Base-by-base conservation (phyloP, 2,888 invertebrate species). In the Aphidius colemani region DNA sequence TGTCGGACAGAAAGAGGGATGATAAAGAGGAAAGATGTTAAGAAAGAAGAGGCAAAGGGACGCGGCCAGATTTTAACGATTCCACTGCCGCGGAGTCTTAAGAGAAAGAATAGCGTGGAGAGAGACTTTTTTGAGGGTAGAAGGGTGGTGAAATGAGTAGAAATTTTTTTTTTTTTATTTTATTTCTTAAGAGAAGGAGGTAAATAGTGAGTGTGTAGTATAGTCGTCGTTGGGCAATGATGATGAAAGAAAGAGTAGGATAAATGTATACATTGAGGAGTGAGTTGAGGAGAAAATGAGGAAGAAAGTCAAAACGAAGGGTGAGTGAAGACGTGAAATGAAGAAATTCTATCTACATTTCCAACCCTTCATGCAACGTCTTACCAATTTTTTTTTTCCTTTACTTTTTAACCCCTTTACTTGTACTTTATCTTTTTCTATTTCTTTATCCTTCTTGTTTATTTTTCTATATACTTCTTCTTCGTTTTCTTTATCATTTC, bases 261-360 rank as follows among this genome's bases (percentile, higher is more conserved):
- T 13, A 40, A 56, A 11, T 13, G 7, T 40, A 30, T 30, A 30
- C 30, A 30, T 11, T 30, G 58, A 30, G 7, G 44, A 13, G 58
- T 9, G 56, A 59, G 66, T 44, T 61, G 53, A 51, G 61, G 50
- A 59, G 57, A 64, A 64, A 60, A 64, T 43, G 53, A 65, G 55
- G 41, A 59, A 53, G 59, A 62, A 60, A 60, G 53, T 61, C 56
- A 66, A 40, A 62, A 61, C 49, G 60, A 62, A 67, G 61, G 61
- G 64, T 53, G 53, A 61, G 49, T 13, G 56, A 57, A 57, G 81
- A 81, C 79, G 83, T 83, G 84, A 85, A 86, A 86, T 86, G 85
- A 86, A 85, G 86, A 86, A 85, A 86, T 86, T 86, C 85, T 85
- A 86, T 85, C 85, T 85, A 85, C 85, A 85, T 85, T 85, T 85